Evolutionary conservation across 1,140 invertebrate genomes (phyloP).

Genomic region (Drosophila neocordata): DNA sequence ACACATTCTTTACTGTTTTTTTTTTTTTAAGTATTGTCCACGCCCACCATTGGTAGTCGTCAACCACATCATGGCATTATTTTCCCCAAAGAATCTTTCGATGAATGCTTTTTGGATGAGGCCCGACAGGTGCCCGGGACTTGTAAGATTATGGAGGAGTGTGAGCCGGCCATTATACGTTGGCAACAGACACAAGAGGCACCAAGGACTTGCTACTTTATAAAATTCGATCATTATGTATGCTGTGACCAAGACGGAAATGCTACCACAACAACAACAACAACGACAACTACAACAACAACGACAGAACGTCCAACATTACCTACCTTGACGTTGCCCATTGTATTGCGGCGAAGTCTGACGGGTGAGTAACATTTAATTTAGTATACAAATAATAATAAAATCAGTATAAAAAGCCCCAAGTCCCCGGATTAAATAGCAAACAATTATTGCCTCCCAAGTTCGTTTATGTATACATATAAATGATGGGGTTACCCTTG

Average conservation of each 20-base stretch:
- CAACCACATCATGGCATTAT: slow-evolving; percentile 61
- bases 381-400: neutral
- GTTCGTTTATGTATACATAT: neutral
- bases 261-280: slow-evolving; percentile 12
- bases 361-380: slow-evolving; percentile 35
- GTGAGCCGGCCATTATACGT: slow-evolving; percentile 45
- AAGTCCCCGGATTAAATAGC: neutral
- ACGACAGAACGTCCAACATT: slow-evolving; percentile 21
- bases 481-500: neutral
- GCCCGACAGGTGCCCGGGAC: slow-evolving; percentile 27
- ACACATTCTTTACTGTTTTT: neutral
- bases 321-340: neutral
- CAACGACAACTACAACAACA: slow-evolving; percentile 15
- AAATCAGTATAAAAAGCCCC: too few relatives aligned
- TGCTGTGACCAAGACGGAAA: slow-evolving; percentile 47
- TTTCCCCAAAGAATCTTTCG: slow-evolving; percentile 67
- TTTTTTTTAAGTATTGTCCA: slow-evolving; percentile 25
- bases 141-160: slow-evolving; percentile 64
- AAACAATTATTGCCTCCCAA: too few relatives aligned
- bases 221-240: slow-evolving; percentile 73
- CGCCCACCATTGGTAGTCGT: slow-evolving; percentile 40
- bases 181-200: slow-evolving; percentile 46
- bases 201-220: slow-evolving; percentile 76
- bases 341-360: slow-evolving; percentile 38
- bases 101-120: slow-evolving; percentile 63